Evolutionary conservation across 2,797 vertebrate species (phyloP).

Genomic region (Thaleichthys pacificus): DNA sequence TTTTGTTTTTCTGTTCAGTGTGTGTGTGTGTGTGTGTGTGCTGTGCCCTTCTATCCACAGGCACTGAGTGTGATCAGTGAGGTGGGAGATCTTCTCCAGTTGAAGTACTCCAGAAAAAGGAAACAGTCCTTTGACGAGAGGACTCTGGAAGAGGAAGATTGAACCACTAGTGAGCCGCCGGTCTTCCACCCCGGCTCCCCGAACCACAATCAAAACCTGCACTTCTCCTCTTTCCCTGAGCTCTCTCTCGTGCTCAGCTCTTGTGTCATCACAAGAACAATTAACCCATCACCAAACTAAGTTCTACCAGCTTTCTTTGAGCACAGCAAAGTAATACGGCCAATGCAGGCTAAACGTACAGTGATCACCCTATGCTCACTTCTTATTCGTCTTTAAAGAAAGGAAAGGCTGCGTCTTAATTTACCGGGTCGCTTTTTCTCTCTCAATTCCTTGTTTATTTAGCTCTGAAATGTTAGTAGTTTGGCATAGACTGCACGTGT

Average conservation of each 20-base stretch:
- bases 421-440: slow-evolving; percentile 35
- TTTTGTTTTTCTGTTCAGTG: neutral
- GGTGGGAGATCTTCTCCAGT: slow-evolving; percentile 82
- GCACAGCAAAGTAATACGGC: slow-evolving; percentile 7
- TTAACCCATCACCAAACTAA: slow-evolving; percentile 18
- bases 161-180: slow-evolving; percentile 53
- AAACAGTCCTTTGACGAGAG: slow-evolving; percentile 82
- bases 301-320: slow-evolving; percentile 12
- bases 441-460: neutral
- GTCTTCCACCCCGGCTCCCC: slow-evolving; percentile 1
- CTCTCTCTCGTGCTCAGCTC: slow-evolving; percentile 31
- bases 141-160: slow-evolving; percentile 87
- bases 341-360: neutral
- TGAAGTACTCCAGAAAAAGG: slow-evolving; percentile 82
- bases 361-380: neutral
- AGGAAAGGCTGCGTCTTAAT: slow-evolving; percentile 32
- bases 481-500: neutral
- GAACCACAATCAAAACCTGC: slow-evolving; percentile 33
- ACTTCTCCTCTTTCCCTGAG: slow-evolving; percentile 19
- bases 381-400: slow-evolving; percentile 17
- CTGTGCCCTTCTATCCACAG: slow-evolving; percentile 55
- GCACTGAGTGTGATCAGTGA: slow-evolving; percentile 81
- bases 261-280: slow-evolving; percentile 38
- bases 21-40: neutral
- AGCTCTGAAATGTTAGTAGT: neutral